Conservation (phyloP, 1,140 invertebrate species). For the Dendroctonus valens region DNA sequence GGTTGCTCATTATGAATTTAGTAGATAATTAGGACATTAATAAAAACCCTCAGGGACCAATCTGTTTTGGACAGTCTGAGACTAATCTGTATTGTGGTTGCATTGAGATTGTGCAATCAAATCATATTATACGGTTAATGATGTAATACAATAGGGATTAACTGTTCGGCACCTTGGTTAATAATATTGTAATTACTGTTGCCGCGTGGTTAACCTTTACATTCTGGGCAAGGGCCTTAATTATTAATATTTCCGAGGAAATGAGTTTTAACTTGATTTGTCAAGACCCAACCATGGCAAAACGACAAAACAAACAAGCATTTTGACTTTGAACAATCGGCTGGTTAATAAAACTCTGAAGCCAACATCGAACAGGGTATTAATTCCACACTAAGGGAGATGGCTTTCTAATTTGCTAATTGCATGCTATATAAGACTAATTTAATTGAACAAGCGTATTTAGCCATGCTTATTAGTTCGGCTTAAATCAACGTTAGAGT, state of each 20-base stretch:
- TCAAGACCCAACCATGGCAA: too few species aligned
- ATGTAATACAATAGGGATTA: slow-evolving; percentile 33
- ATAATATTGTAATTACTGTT: slow-evolving; percentile 23
- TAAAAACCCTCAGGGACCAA: background rate
- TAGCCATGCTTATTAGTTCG: slow-evolving; percentile 12
- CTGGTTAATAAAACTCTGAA: too few species aligned
- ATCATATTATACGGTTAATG: slow-evolving; percentile 35
- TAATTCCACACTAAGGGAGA: slow-evolving; percentile 6
- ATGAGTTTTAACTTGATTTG: slow-evolving; percentile 14
- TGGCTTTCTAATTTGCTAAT: slow-evolving; percentile 5
- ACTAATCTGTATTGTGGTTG: slow-evolving; percentile 31
- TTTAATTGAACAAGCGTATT: slow-evolving; percentile 18
- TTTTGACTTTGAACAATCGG: background rate
- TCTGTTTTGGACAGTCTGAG: slow-evolving; percentile 19
- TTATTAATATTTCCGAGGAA: slow-evolving; percentile 28
- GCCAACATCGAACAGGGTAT: background rate
- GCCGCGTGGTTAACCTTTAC: slow-evolving; percentile 20
- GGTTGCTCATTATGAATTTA: too few species aligned
- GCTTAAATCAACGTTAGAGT: slow-evolving; percentile 8
- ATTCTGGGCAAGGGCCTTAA: background rate
- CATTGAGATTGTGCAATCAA: slow-evolving; percentile 31
- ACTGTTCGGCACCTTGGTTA: slow-evolving; percentile 32
- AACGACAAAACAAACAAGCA: too few species aligned
- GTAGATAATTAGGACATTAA: too few species aligned
- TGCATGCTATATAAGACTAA: slow-evolving; percentile 12